Base-by-base conservation (phyloP, 1,140 invertebrate species). In the Pachyrhynchus sulphureomaculatus region DNA sequence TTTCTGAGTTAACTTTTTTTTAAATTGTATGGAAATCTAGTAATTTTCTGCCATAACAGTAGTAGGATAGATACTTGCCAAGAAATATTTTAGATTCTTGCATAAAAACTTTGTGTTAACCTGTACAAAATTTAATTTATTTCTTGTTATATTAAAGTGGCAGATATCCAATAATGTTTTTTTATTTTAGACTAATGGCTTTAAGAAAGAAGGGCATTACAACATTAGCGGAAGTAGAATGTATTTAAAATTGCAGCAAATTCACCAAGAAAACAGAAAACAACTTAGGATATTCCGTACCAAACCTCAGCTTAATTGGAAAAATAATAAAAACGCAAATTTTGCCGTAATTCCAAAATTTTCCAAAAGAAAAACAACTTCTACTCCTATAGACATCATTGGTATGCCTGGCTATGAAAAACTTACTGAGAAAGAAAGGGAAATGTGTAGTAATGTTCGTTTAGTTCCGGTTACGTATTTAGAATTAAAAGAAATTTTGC, bases 341-440 rank as follows among this genome's bases (percentile, higher is more conserved):
- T 20, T 66, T 8, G 44, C 59, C 4, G 29, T 54, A 13, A 26
- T 68, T n/a, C 44, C 64, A 21, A 65, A 66, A 44, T 65, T 45
- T 53, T 37, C 42, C 4, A 64, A 64, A 34, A 70, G 68, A 58
- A 66, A 67, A 21, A 41, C 63, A 6, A 49, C 41, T 34, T 80
- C 86, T 29, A 84, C 86, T 0, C 88, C 89, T 9, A 76, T 96
- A 17, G 86, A 90, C 48, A 88, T 94, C 65, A 69, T 82, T 53
- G 89, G 89, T 52, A 74, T 94, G 47, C 90, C 91, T 9, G 88
- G 88, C 1, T 94, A 87, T 72, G 86, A 91, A 15, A 86, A 87
- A 66, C 76, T 96, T n/a, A 83, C 78, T 8, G 69, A 80, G 0
- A 81, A 82, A 36, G 93, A 96, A 75, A 86, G 80, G 68, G 84